phyloP scores from a whole-genome alignment of 2,797 vertebrate species.

The Gallinago stenura region DNA sequence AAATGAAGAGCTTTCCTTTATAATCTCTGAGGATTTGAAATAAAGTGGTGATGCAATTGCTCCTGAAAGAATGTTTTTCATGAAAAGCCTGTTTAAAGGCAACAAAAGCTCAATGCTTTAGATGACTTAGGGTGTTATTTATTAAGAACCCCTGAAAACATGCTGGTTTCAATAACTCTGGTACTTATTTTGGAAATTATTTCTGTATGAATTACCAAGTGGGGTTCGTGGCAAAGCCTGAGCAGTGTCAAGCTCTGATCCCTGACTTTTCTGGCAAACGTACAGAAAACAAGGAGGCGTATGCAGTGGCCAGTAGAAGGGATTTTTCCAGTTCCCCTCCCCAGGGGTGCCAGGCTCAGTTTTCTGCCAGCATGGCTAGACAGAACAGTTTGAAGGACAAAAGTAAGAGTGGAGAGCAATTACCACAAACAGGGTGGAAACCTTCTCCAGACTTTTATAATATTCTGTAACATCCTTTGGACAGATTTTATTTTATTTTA shows the following conservation, averaged over 20 bases:
- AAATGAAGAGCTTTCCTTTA: not conserved
- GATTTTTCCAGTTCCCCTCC: not conserved
- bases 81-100: not conserved
- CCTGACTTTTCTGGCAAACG: not conserved
- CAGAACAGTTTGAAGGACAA: not conserved
- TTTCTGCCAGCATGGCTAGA: not conserved
- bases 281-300: not conserved
- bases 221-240: not conserved
- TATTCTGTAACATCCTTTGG: not conserved
- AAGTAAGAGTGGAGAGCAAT: not conserved
- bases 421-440: not conserved
- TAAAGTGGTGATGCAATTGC: not conserved
- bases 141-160: not conserved
- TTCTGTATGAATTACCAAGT: not conserved
- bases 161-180: not conserved
- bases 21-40: not conserved
- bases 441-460: not conserved
- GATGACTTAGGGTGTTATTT: not conserved
- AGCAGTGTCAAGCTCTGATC: not conserved
- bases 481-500: not conserved
- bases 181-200: not conserved
- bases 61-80: conserved; percentile 5
- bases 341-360: not conserved
- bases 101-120: not conserved
- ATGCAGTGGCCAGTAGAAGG: not conserved